Conservation (phyloP, 2,888 invertebrate species). For the Aelia acuminata region DNA sequence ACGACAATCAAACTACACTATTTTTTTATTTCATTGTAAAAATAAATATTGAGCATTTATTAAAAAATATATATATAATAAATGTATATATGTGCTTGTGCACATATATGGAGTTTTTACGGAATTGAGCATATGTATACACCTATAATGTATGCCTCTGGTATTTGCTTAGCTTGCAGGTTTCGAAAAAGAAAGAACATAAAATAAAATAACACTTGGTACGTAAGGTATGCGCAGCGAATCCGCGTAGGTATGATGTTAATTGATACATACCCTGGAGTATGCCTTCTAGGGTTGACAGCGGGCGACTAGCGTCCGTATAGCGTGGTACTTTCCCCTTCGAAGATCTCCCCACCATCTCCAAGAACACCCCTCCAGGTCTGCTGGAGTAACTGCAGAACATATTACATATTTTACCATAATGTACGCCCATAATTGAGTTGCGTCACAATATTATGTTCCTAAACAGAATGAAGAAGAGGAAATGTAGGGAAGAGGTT, state of each 20-base stretch:
- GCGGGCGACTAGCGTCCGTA: slow-evolving; percentile 37
- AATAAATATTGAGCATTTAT: too few relatives aligned
- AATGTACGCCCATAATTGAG: neutral
- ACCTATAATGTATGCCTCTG: neutral
- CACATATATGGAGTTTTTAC: too few relatives aligned
- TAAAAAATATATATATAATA: neutral
- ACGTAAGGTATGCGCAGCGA: neutral
- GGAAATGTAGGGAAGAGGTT: neutral
- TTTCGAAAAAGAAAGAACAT: neutral
- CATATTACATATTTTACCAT: slow-evolving; percentile 18
- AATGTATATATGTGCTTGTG: neutral
- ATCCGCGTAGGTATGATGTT: neutral
- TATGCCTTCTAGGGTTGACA: slow-evolving; percentile 45
- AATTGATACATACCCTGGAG: slow-evolving; percentile 39
- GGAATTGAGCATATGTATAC: neutral
- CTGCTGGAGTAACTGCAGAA: slow-evolving; percentile 8
- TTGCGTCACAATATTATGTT: neutral
- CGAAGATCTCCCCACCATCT: slow-evolving; percentile 21
- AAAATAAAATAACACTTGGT: neutral
- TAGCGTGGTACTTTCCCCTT: slow-evolving; percentile 33
- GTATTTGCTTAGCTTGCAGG: too few relatives aligned
- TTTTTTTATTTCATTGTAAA: too few relatives aligned
- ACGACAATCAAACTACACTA: neutral
- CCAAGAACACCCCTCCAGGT: slow-evolving; percentile 37
- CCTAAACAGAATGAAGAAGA: neutral